phyloP scores from a whole-genome alignment of 2,113 vertebrate species.

The Vidua macroura region DNA sequence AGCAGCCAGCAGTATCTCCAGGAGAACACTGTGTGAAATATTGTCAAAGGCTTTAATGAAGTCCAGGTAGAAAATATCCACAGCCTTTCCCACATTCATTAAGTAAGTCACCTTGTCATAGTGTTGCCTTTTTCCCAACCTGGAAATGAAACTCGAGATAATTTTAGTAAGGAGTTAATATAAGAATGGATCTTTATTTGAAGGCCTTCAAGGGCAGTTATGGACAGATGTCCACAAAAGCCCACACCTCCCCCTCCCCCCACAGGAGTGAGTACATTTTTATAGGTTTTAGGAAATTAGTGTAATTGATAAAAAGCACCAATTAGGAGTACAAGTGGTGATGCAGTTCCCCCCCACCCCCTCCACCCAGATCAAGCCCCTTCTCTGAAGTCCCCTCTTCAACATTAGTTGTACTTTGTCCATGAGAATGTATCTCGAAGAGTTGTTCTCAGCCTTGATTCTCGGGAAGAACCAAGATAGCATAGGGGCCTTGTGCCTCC shows the following conservation, averaged over 20 bases:
- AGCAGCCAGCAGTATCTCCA: neutral
- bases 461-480: neutral
- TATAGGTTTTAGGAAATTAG: neutral
- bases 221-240: neutral
- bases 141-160: neutral
- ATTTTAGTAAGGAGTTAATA: neutral
- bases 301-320: neutral
- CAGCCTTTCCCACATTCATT: neutral
- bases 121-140: neutral
- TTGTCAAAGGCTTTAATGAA: neutral
- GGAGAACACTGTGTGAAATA: neutral
- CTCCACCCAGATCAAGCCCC: too few species aligned
- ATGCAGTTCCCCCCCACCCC: too few species aligned
- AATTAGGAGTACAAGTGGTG: neutral
- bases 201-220: neutral
- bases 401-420: neutral
- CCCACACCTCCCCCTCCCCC: too few species aligned
- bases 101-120: neutral
- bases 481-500: neutral
- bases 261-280: neutral
- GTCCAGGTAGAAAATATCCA: neutral
- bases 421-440: neutral
- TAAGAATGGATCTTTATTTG: too few species aligned
- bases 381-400: neutral
- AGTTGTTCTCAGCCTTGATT: neutral